phyloP scores from a whole-genome alignment of 1,140 invertebrate genomes.

The Pseudachorutes palmiensis region DNA sequence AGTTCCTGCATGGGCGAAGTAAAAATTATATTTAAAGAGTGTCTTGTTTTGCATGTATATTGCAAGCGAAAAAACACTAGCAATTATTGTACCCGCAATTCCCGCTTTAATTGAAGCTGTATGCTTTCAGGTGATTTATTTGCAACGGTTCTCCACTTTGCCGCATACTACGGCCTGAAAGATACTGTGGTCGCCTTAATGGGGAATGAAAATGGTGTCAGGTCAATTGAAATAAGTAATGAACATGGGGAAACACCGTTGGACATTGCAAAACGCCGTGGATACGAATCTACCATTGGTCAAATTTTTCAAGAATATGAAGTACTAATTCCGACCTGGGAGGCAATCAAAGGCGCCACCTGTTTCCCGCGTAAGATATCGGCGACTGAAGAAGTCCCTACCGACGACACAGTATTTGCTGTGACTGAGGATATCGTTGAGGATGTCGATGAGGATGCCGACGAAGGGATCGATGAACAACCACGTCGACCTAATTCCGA shows the following conservation, averaged over 20 bases:
- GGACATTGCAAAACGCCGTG: not conserved
- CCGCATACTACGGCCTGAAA: not conserved
- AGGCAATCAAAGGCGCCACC: not conserved
- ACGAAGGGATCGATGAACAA: too few species aligned
- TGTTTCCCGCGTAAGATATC: too few species aligned
- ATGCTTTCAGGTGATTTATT: not conserved
- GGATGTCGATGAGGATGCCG: not conserved
- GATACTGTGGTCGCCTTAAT: not conserved
- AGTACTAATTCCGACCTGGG: not conserved
- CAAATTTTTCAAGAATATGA: not conserved
- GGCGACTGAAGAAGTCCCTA: too few species aligned
- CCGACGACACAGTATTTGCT: too few species aligned
- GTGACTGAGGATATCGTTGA: not conserved
- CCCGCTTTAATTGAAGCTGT: not conserved
- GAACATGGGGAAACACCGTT: not conserved
- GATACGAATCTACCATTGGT: not conserved
- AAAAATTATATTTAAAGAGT: too few species aligned
- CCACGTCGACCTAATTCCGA: too few species aligned
- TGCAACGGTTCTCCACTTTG: not conserved
- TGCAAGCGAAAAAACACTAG: too few species aligned
- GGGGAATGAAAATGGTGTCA: not conserved
- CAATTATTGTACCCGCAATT: too few species aligned
- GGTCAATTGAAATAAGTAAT: not conserved
- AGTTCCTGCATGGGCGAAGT: not conserved
- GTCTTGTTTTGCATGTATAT: too few species aligned